A percentile compares a stretch with the other conserved stretches of the same genome.
Conservation (phyloP, 2,797 vertebrate species). For the Smutsia temminckii region DNA sequence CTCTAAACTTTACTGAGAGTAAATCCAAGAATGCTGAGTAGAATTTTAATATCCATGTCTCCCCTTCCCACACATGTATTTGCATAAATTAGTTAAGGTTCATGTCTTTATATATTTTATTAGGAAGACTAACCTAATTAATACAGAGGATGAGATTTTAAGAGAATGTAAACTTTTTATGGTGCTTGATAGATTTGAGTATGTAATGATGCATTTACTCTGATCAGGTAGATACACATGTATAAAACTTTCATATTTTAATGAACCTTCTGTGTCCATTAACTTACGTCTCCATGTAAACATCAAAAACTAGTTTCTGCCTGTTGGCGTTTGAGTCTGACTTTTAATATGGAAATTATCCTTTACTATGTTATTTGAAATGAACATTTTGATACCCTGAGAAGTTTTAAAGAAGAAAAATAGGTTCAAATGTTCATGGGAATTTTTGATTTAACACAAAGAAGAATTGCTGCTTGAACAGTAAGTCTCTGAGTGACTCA, state of each 20-base stretch:
- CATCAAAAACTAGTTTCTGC: not conserved
- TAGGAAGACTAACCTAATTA: conserved; percentile 1
- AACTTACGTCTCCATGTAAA: conserved; percentile 60
- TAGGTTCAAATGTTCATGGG: not conserved
- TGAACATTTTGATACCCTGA: not conserved
- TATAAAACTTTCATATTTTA: conserved; percentile 61
- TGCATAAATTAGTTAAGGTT: conserved; percentile 33
- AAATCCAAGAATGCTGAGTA: not conserved
- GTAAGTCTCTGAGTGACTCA: not conserved
- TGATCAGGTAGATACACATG: not conserved
- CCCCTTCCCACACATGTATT: not conserved
- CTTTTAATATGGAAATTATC: not conserved
- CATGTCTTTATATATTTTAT: not conserved
- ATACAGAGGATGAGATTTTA: not conserved
- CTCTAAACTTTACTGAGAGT: not conserved
- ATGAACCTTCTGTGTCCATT: not conserved
- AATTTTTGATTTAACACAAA: not conserved
- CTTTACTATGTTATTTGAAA: conserved; percentile 38
- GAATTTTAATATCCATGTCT: conserved; percentile 21
- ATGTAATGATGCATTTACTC: not conserved
- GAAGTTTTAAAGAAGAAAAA: not conserved
- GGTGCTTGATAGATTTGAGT: not conserved
- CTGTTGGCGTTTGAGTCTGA: not conserved
- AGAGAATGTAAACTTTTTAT: conserved; percentile 7
- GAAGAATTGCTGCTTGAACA: not conserved